Conservation (phyloP, 2,113 vertebrate species). For the Psettodes erumei region DNA sequence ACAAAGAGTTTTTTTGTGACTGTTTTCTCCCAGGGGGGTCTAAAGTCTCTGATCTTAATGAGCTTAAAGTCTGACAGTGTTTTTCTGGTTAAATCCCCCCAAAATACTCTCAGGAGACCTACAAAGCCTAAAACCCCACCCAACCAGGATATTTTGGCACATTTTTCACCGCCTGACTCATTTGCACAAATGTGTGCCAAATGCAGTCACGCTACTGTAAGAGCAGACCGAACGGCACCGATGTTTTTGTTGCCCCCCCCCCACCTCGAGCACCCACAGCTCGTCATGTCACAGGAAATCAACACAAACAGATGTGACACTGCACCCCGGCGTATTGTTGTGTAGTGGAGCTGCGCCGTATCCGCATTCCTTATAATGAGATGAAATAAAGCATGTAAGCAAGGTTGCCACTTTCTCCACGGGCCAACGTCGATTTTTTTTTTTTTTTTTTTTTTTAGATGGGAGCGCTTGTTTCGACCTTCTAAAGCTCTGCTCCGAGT, state of each 20-base stretch:
- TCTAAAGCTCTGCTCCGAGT: slow-evolving; percentile 21
- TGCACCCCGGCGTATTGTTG: slow-evolving; percentile 22
- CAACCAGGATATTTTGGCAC: not conserved
- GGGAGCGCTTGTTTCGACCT: slow-evolving; percentile 40
- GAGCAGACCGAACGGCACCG: not conserved
- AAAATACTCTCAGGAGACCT: slow-evolving; percentile 16
- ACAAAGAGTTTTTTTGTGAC: slow-evolving; percentile 24
- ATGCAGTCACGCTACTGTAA: not conserved
- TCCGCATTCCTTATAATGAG: slow-evolving; percentile 38
- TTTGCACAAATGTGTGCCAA: not conserved
- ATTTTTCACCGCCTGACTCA: not conserved
- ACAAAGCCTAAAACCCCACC: not conserved
- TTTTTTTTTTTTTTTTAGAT: slow-evolving; percentile 11
- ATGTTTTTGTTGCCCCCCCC: not conserved
- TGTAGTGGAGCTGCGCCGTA: not conserved
- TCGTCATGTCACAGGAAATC: slow-evolving; percentile 53
- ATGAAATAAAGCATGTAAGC: slow-evolving; percentile 49
- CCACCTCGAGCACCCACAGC: slow-evolving; percentile 19
- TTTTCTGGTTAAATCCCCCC: slow-evolving; percentile 38
- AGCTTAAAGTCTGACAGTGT: slow-evolving; percentile 25
- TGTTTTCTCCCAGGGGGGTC: slow-evolving; percentile 14
- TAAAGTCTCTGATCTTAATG: slow-evolving; percentile 46
- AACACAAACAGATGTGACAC: slow-evolving; percentile 49
- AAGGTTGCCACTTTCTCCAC: slow-evolving; percentile 20
- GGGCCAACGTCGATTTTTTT: slow-evolving; percentile 28